These are phyloP conservation scores for Phalacrocorax pelagicus DNA, from an alignment of 2,113 vertebrate genomes.

Conservation along the genomic window DNA sequence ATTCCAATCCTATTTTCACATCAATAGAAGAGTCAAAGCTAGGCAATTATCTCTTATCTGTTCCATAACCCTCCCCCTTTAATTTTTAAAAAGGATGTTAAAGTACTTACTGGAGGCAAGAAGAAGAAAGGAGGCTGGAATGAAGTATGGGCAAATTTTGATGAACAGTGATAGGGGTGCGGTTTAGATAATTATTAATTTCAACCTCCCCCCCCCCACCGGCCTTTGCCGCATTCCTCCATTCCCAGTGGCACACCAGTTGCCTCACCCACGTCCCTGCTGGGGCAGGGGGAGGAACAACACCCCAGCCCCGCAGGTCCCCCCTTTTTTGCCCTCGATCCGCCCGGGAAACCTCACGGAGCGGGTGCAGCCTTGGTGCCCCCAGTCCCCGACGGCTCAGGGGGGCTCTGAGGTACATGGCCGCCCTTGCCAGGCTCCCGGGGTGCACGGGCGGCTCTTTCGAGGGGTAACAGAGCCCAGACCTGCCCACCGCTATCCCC, in stretches of 20 bases:
- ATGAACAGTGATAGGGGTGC: slow-evolving; percentile 41
- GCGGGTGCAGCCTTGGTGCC: not conserved
- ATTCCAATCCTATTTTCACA: slow-evolving; percentile 92
- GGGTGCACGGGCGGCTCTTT: not conserved
- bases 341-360: rapidly evolving
- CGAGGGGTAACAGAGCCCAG: not conserved
- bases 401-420: rapidly evolving
- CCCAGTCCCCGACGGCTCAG: rapidly evolving
- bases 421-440: rapidly evolving
- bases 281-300: not conserved
- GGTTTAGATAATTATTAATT: slow-evolving; percentile 32
- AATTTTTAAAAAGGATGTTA: slow-evolving; percentile 72
- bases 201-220: not conserved
- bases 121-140: slow-evolving; percentile 40
- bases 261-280: not conserved
- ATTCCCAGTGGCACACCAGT: not conserved
- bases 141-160: slow-evolving; percentile 31
- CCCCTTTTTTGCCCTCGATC: rapidly evolving
- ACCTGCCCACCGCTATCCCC: rapidly evolving
- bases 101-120: slow-evolving; percentile 52
- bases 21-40: slow-evolving; percentile 85
- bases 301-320: rapidly evolving
- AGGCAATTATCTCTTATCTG: slow-evolving; percentile 82
- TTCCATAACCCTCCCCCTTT: slow-evolving; percentile 69
- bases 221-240: not conserved